Evolutionary conservation across 2,113 vertebrate species (phyloP), one percentile per base, ranked within the genome.

Genomic region (Ciconia maguari): DNA sequence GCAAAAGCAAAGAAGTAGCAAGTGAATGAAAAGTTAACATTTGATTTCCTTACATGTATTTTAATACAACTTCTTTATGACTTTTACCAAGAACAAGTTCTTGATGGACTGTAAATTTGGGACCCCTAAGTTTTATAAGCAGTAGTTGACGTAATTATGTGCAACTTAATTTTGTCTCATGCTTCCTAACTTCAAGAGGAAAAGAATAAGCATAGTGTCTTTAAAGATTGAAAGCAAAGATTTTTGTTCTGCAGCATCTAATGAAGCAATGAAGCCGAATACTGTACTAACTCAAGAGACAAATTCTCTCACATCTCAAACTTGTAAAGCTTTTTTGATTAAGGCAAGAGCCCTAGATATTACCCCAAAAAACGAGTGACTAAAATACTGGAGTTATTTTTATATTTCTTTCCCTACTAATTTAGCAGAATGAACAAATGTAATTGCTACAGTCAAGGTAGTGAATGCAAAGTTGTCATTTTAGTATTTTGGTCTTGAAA

Each of bases 1-100:
- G 27, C 21, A 71, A 83, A 83, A 65, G 29, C 51, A 55, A 70
- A 75, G 25, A 13, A 44, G 26, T 5, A 19, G 15, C 34, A 71
- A 55, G 8, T 25, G 30, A 72, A 44, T 24, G 17, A 41, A 44
- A 72, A 84, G 13, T 54, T 66, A 34, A 52, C 11, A 4, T 78
- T 83, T 78, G 3, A 4, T 38, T 16, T 57, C 2, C 13, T 61
- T 74, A 8, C 0, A 17, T 0, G 2, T n/a, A 14, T 41, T 77
- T 76, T 60, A 36, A n/a, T 52, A 3, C 25, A 57, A 58, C 7
- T 25, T 68, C 29, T 21, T 61, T 13, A 16, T 14, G 27, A 29
- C 20, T 80, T 76, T 46, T 89, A 6, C 25, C 36, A 48, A 38
- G 32, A 41, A 8, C 24, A 52, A 52, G 25, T 41, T 77, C 52